These are phyloP conservation scores for Callorhinus ursinus DNA, from an alignment of 2,113 vertebrate genomes.

Conservation along the genomic window DNA sequence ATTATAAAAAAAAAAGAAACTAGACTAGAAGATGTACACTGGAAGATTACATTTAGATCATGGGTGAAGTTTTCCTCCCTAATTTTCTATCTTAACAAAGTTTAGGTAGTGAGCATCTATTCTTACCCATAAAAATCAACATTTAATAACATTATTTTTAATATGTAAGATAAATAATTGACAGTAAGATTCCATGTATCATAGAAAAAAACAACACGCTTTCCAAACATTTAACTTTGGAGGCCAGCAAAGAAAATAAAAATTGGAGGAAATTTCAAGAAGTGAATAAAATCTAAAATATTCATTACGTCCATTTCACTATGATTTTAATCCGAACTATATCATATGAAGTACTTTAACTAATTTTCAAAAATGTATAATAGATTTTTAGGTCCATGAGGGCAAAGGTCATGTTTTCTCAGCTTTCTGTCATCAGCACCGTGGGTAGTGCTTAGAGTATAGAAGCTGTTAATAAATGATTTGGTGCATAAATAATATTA, in stretches of 20 bases:
- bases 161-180: not conserved
- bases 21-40: not conserved
- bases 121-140: not conserved
- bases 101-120: not conserved
- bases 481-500: not conserved
- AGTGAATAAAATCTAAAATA: slow-evolving; percentile 1
- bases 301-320: not conserved
- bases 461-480: not conserved
- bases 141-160: not conserved
- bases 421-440: not conserved
- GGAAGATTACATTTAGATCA: not conserved
- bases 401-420: not conserved
- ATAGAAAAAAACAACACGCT: not conserved
- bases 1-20: not conserved
- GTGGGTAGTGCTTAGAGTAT: not conserved
- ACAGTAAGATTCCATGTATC: not conserved
- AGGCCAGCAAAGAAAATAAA: not conserved
- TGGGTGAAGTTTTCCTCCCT: not conserved
- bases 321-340: not conserved
- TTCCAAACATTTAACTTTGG: not conserved
- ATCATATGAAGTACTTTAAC: not conserved
- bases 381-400: not conserved
- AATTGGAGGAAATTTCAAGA: not conserved
- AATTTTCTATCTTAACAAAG: slow-evolving; percentile 18
- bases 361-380: slow-evolving; percentile 2